Evolutionary conservation across 2,888 invertebrate species (phyloP), one percentile per base, ranked within the genome.

Genomic region (Platycnemis pennipes): DNA sequence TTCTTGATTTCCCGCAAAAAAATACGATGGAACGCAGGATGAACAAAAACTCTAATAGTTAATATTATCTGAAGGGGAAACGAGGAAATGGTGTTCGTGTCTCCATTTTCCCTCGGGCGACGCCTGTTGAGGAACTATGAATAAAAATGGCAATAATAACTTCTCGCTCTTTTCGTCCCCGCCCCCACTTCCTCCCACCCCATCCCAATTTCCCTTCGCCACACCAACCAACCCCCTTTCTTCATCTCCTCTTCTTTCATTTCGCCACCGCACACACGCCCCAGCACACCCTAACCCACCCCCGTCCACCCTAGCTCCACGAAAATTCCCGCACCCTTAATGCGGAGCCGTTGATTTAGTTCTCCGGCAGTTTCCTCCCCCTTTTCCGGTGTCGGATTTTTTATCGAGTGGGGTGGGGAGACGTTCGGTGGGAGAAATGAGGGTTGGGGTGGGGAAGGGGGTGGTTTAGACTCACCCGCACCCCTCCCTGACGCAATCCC

Each of bases 101-200:
- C 44, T 45, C 44, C 46, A 44, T 87, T 87, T 87, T 87, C 45
- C 37, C 4, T 37, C 77, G 77, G 37, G 37, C n/a, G 16, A 44
- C 8, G 45, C 87, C 87, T 46, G 87, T 87, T 45, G 87, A 87
- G 46, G 45, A 46, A 44, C 87, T 87, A 87, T 87, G 87, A 87
- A 87, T 87, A 87, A 87, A 87, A 87, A 44, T 19, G 87, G 87
- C n/a, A 87, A 87, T 87, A 87, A 87, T 87, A 87, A 87, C 87
- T 87, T n/a, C 87, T 87, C 45, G 16, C 87, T 87, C 26, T 45
- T 22, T 46, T n/a, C 2, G 4, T 16, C 37, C 7, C 86, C 87
- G 5, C 44, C n/a, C 0, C 5, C 87, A 45, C 22, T 44, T 11
- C 44, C 42, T 31, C 3, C 87, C 45, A 16, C 87, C 87, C 63